A percentile compares a stretch with the other conserved stretches of the same genome.
Evolutionary conservation across 2,888 invertebrate genomes (phyloP).

Genomic region (Bellardia bayeri): DNA sequence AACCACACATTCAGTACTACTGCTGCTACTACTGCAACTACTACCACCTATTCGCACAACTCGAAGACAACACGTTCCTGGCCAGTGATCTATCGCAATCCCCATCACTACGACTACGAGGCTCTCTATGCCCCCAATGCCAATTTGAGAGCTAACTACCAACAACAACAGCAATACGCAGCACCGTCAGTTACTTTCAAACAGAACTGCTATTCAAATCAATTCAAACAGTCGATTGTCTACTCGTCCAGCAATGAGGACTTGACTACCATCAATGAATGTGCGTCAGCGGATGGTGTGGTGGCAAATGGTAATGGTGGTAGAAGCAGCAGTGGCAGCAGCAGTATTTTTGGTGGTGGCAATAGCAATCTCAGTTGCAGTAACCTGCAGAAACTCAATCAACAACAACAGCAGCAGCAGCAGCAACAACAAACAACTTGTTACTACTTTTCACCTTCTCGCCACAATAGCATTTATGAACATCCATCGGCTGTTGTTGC

Average conservation of each 20-base stretch:
- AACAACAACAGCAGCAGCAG: constrained; percentile 71
- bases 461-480: constrained; percentile 83
- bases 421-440: constrained; percentile 79
- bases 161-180: constrained; percentile 54
- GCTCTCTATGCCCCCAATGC: constrained; percentile 80
- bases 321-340: constrained; percentile 70
- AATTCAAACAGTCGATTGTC: constrained; percentile 82
- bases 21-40: constrained; percentile 70
- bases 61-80: constrained; percentile 84
- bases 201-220: constrained; percentile 82
- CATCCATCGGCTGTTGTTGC: constrained; percentile 82
- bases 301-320: constrained; percentile 70
- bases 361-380: constrained; percentile 59
- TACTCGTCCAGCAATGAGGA: constrained; percentile 82
- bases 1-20: constrained; percentile 53
- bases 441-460: constrained; percentile 82
- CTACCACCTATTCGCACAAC: constrained; percentile 81
- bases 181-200: constrained; percentile 76
- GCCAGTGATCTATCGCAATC: constrained; percentile 84
- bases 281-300: constrained; percentile 64
- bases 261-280: constrained; percentile 76
- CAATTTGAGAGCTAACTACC: constrained; percentile 34
- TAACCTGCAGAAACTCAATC: constrained; percentile 56
- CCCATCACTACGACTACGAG: constrained; percentile 84
- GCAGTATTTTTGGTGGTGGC: constrained; percentile 69